These are phyloP conservation scores for Tenualosa ilisha DNA, from an alignment of 2,797 vertebrate genomes.

Conservation along the genomic window DNA sequence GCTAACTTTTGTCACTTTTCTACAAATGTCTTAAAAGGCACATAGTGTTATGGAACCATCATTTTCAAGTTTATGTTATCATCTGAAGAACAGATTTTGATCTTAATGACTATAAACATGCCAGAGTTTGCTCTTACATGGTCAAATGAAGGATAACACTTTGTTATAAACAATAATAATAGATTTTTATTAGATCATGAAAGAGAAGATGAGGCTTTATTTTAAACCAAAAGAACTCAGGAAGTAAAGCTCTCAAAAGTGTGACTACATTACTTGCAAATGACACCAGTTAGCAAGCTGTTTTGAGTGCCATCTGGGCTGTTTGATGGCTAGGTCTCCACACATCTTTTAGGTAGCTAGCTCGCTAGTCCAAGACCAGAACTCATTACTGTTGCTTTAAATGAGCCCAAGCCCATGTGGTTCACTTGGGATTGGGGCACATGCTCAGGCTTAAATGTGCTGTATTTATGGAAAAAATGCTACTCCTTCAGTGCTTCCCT, in stretches of 20 bases:
- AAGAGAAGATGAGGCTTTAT: no score
- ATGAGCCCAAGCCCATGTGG: not conserved
- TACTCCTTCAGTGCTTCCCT: not conserved
- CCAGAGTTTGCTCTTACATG: no score
- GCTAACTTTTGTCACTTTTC: not conserved
- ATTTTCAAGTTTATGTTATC: not conserved
- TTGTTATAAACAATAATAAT: no score
- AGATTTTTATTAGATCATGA: no score
- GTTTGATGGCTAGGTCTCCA: not conserved
- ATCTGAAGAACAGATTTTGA: not conserved
- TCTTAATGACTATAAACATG: no score
- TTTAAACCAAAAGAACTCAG: no score
- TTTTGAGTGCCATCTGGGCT: not conserved
- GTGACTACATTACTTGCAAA: not conserved
- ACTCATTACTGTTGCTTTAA: not conserved
- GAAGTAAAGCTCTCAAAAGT: no score
- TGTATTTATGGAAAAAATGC: not conserved
- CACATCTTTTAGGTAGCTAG: not conserved
- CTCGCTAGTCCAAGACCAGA: not conserved
- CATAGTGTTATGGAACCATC: not conserved
- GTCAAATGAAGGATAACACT: no score
- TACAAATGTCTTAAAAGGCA: constrained; percentile 15
- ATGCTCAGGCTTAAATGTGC: not conserved
- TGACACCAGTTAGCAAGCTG: not conserved
- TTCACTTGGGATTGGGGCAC: not conserved